Evolutionary conservation across 2,797 vertebrate species (phyloP), one percentile per base, ranked within the genome.

Genomic region (Netta rufina): DNA sequence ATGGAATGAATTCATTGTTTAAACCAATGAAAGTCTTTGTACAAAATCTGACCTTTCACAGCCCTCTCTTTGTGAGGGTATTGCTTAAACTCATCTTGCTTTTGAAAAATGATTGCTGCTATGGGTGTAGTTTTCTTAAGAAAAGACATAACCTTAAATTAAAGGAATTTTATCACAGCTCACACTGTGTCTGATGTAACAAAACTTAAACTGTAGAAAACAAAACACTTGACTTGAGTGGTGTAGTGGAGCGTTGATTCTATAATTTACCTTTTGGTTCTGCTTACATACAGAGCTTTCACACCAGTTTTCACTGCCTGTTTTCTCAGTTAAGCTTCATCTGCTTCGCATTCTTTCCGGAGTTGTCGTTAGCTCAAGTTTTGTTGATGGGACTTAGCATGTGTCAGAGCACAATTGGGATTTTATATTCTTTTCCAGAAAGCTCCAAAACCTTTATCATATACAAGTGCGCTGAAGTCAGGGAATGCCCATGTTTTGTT

Each of bases 1-100:
- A 47, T 60, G 49, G 82, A 66, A 86, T 84, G 32, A 77, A 82
- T 93, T 80, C 39, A 15, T 95, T 93, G 67, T 96, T 92, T 76
- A 80, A 54, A 58, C 14, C 64, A 58, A 4, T 70, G 76, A 73
- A 89, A 81, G 8, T 43, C 18, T 53, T 90, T 93, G 28, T 92
- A 30, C 70, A 84, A 92, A 84, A 88, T 53, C 16, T 92, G 51
- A 92, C 56, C 56, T 66, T 85, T 83, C 74, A 9, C 27, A 84
- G 6, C 69, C 43, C 25, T 79, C 57, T 57, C 16, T 76, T 95
- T 95, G 51, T 94, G 47, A 90, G 38, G 53, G 5, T 41, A 14
- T 71, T 91, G 54, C 39, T 90, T 89, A 90, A 88, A 72, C 79
- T 71, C 22, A 73, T 69, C 69, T 41, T 81, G 66, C 74, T 90